Percentiles rank a stretch among this genome's conserved stretches.
phyloP scores from a whole-genome alignment of 2,797 vertebrate genomes.

The Paguma larvata region DNA sequence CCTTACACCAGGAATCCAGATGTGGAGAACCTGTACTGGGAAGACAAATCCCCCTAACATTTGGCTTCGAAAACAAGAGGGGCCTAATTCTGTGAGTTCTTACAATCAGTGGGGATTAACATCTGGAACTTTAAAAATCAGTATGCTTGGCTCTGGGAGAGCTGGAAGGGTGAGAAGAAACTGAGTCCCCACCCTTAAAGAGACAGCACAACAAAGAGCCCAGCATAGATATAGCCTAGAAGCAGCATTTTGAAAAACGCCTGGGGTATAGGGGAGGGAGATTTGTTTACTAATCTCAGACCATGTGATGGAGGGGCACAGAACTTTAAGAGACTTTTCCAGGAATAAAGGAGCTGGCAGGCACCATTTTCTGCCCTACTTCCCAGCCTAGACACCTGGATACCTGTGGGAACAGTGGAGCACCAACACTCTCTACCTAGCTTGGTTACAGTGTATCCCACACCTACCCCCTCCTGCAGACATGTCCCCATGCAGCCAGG shows the following conservation, averaged over 20 bases:
- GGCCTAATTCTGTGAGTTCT: not conserved
- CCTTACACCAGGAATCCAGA: not conserved
- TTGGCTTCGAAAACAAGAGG: not conserved
- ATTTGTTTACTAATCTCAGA: not conserved
- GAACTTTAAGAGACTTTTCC: not conserved
- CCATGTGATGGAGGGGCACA: not conserved
- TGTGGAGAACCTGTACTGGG: not conserved
- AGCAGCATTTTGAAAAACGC: not conserved
- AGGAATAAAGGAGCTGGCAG: not conserved
- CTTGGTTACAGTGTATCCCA: not conserved
- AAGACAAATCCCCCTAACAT: not conserved
- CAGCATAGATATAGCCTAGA: not conserved
- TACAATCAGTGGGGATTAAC: not conserved
- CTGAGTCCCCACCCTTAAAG: not conserved
- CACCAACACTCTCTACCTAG: not conserved
- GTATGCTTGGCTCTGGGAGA: not conserved
- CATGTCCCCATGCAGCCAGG: not conserved
- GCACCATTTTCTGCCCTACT: not conserved
- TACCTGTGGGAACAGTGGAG: not conserved
- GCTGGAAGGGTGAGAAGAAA: not conserved
- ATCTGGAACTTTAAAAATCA: not conserved
- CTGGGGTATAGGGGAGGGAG: not conserved
- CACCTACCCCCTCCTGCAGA: not conserved
- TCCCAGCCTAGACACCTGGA: not conserved
- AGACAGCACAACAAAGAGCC: not conserved